Conservation (phyloP, 2,113 vertebrate species). For the Rynchops niger region DNA sequence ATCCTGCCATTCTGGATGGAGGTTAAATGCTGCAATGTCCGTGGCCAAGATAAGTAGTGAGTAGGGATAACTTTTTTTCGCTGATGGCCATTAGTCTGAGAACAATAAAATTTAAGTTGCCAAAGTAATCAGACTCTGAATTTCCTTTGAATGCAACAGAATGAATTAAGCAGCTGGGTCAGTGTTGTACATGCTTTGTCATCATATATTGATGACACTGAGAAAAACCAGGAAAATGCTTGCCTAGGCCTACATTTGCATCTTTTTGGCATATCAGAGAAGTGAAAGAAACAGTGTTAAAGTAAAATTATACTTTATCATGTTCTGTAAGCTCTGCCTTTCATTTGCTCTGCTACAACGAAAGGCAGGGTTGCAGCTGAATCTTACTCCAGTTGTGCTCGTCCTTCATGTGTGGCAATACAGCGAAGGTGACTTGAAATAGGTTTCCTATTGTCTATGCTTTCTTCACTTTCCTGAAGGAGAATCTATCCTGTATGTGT, state of each 20-base stretch:
- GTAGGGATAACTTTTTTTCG: background rate
- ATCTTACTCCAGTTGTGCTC: background rate
- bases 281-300: background rate
- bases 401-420: background rate
- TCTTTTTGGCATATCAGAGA: background rate
- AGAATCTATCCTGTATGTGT: background rate
- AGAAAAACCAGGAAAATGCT: background rate
- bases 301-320: background rate
- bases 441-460: background rate
- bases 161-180: background rate
- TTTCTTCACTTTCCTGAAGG: background rate
- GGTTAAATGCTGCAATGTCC: constrained; percentile 25
- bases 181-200: constrained; percentile 4
- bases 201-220: background rate
- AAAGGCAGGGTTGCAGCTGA: background rate
- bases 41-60: constrained; percentile 46
- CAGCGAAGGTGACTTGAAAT: background rate
- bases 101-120: constrained; percentile 28
- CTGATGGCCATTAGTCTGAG: background rate
- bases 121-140: constrained; percentile 10
- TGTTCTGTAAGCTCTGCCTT: background rate
- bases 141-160: background rate
- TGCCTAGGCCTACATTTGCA: background rate
- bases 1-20: constrained; percentile 9
- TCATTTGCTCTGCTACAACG: background rate